Percentiles rank a stretch among this genome's conserved stretches.
Evolutionary conservation across 2,797 vertebrate species (phyloP).

Genomic region (Hafferia zeledoni): DNA sequence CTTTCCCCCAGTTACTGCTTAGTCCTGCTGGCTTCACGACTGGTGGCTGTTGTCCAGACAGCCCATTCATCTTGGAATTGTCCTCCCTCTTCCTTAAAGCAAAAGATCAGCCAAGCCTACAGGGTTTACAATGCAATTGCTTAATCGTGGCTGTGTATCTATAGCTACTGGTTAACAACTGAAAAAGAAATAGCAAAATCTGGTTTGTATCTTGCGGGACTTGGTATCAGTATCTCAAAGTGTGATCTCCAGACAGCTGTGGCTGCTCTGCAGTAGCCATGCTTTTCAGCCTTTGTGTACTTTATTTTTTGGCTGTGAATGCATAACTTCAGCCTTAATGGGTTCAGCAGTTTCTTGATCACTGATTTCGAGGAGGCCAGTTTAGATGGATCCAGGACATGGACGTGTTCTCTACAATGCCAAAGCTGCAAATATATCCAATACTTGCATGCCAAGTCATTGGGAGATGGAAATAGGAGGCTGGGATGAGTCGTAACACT

Average conservation of each 20-base stretch:
- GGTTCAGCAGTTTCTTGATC: not conserved
- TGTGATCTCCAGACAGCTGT: not conserved
- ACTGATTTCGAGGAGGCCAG: not conserved
- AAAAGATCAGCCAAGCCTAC: not conserved
- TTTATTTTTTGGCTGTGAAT: not conserved
- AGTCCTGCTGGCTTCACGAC: not conserved
- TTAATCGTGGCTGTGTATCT: not conserved
- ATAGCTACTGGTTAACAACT: not conserved
- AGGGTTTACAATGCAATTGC: not conserved
- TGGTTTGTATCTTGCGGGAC: not conserved
- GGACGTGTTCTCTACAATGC: not conserved
- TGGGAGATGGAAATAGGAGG: rapidly evolving
- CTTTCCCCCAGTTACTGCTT: not conserved
- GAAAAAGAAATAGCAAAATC: not conserved
- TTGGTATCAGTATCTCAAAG: not conserved
- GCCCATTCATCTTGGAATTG: not conserved
- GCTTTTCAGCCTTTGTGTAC: not conserved
- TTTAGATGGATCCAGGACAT: not conserved
- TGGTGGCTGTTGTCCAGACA: not conserved
- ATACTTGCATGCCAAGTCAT: rapidly evolving
- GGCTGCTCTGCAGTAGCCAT: rapidly evolving
- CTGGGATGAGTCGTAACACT: not conserved
- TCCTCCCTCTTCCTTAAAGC: not conserved
- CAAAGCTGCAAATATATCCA: not conserved
- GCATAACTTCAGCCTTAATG: not conserved